Percentiles rank a stretch among this genome's conserved stretches.
Evolutionary conservation across 2,113 vertebrate genomes (phyloP).

Genomic region (Caranx ignobilis): DNA sequence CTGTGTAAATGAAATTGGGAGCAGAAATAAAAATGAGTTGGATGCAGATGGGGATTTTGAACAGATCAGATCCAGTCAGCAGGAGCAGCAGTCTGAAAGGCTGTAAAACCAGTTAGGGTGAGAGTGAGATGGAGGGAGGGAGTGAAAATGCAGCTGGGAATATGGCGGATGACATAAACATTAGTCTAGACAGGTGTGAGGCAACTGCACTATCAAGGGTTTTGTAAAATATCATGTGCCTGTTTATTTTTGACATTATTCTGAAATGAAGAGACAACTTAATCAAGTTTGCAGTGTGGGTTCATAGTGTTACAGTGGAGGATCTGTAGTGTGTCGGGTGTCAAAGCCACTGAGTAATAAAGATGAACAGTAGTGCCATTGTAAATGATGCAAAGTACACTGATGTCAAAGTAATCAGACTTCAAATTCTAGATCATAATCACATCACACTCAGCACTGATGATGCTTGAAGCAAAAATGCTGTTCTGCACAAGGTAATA

Average conservation of each 20-base stretch:
- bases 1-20: conserved; percentile 3
- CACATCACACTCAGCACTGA: background rate
- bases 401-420: background rate
- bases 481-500: background rate
- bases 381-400: background rate
- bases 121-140: conserved; percentile 2
- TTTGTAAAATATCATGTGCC: conserved; percentile 1
- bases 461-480: background rate
- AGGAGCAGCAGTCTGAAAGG: conserved; percentile 8
- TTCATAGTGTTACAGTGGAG: background rate
- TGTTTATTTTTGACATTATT: background rate
- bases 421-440: background rate
- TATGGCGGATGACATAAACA: conserved; percentile 20
- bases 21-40: conserved; percentile 18
- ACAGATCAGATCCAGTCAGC: conserved; percentile 12
- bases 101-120: conserved; percentile 29
- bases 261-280: background rate
- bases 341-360: background rate
- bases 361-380: background rate
- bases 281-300: background rate
- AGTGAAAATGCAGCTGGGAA: conserved; percentile 27
- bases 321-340: background rate
- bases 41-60: conserved; percentile 14
- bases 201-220: conserved; percentile 3
- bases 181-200: conserved; percentile 20